Evolutionary conservation across 2,113 vertebrate genomes (phyloP).

Genomic region (Urocolius indicus): DNA sequence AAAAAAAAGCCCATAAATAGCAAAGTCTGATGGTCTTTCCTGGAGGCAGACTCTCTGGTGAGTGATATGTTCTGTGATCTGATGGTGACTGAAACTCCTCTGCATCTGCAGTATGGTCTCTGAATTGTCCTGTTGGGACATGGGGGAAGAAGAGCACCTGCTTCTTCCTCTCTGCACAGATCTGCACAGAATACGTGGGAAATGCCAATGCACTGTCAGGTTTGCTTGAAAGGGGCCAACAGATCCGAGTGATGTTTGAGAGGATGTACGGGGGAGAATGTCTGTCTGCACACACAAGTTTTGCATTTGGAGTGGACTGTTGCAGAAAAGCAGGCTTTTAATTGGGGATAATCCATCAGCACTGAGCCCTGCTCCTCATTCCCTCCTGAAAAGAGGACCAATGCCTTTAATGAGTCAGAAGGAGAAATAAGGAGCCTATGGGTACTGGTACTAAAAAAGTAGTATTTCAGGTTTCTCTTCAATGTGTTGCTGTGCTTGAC

Average conservation of each 20-base stretch:
- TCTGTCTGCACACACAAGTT: not conserved
- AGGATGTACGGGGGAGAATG: not conserved
- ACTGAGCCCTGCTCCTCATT: not conserved
- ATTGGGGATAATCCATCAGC: not conserved
- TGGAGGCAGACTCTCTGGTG: not conserved
- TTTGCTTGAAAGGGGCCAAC: not conserved
- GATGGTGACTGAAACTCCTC: not conserved
- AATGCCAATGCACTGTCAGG: not conserved
- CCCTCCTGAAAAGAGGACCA: not conserved
- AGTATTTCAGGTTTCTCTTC: not conserved
- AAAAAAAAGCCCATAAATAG: not conserved
- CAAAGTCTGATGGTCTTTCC: not conserved
- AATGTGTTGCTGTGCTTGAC: not conserved
- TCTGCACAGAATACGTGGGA: not conserved
- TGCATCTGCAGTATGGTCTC: not conserved
- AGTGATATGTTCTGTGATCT: not conserved
- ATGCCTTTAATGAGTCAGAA: not conserved
- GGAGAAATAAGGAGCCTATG: not conserved
- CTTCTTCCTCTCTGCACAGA: not conserved
- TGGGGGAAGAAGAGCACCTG: not conserved
- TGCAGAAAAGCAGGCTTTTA: not conserved
- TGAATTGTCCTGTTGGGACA: not conserved
- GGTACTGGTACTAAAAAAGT: not conserved
- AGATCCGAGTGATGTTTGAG: not conserved
- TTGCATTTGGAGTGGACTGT: not conserved